These are phyloP conservation scores for Lonchura striata DNA, from an alignment of 2,113 vertebrate species.

Conservation along the genomic window DNA sequence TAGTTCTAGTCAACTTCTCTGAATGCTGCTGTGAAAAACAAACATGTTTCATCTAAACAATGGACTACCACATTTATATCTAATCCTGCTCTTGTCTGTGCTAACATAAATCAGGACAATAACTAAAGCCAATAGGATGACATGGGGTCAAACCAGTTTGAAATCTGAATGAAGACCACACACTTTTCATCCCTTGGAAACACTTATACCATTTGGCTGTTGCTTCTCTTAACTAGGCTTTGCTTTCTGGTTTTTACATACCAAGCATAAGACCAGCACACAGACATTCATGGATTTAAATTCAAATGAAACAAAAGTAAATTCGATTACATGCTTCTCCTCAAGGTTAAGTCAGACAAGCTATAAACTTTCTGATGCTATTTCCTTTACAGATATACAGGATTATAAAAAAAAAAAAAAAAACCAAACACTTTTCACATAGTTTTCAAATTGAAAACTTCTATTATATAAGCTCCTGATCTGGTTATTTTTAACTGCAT, in stretches of 20 bases:
- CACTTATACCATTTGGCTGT: constrained; percentile 14
- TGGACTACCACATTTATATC: constrained; percentile 29
- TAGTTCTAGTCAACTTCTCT: background rate
- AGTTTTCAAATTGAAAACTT: background rate
- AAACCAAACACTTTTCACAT: background rate
- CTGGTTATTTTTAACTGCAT: background rate
- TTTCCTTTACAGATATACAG: background rate
- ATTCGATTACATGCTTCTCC: background rate
- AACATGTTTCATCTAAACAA: constrained; percentile 10
- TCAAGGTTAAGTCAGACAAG: background rate
- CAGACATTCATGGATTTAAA: background rate
- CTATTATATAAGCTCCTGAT: background rate
- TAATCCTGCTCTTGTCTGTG: constrained; percentile 24
- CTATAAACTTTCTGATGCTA: background rate
- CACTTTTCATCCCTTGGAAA: constrained; percentile 32
- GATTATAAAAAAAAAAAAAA: background rate
- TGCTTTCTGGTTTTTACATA: background rate
- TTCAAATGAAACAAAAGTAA: background rate
- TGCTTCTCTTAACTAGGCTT: background rate
- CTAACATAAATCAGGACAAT: constrained; percentile 63
- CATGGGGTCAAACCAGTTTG: constrained; percentile 54
- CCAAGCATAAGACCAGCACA: background rate
- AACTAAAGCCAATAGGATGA: constrained; percentile 51
- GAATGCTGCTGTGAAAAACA: background rate
- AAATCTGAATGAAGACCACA: constrained; percentile 64